Evolutionary conservation across 2,797 vertebrate species (phyloP).

Genomic region (Morelia viridis): DNA sequence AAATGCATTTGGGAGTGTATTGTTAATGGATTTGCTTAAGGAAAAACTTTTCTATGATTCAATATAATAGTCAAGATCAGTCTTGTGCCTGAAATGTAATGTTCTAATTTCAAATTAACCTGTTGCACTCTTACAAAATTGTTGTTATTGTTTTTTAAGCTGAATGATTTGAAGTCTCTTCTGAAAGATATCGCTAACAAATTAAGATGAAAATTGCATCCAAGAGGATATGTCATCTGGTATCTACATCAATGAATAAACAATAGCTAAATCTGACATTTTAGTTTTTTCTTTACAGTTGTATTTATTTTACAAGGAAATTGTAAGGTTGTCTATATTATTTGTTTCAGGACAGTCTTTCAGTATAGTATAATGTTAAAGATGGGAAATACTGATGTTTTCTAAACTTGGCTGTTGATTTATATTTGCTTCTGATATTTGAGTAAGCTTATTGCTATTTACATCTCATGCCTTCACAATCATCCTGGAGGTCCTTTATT

Average conservation of each 20-base stretch:
- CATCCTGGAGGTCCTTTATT: neutral
- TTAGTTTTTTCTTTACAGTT: neutral
- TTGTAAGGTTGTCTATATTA: neutral
- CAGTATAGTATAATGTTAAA: neutral
- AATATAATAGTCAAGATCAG: neutral
- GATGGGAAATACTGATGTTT: neutral
- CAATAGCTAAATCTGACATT: neutral
- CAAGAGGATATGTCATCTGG: constrained; percentile 18
- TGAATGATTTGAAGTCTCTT: constrained; percentile 74
- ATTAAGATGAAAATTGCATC: constrained; percentile 56
- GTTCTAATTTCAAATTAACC: neutral
- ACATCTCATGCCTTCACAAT: neutral
- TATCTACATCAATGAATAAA: neutral
- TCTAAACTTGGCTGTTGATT: neutral
- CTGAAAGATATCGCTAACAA: constrained; percentile 75
- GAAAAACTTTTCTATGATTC: neutral
- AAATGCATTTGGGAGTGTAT: neutral
- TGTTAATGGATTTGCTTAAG: neutral
- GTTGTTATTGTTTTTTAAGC: constrained; percentile 40
- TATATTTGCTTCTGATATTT: neutral
- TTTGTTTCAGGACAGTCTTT: neutral
- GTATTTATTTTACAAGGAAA: neutral
- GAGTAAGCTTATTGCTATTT: neutral
- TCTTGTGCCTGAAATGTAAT: neutral
- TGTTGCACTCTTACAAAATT: neutral